Percentiles rank a stretch among this genome's conserved stretches.
Conservation (phyloP, 2,113 vertebrate species). For the Rhinogobius similis region DNA sequence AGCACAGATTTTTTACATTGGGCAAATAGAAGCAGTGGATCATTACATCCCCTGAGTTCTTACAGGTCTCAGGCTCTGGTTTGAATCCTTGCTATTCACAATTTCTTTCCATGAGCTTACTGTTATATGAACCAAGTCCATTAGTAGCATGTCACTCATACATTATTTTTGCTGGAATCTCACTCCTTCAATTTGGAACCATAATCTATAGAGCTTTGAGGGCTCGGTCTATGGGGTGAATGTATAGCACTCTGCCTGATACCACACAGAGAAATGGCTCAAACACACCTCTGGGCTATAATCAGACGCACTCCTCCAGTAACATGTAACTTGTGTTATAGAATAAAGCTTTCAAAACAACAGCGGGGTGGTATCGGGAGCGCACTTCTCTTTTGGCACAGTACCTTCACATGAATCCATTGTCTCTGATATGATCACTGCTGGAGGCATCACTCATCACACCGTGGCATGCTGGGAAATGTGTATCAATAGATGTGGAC, state of each 20-base stretch:
- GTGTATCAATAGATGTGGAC: slow-evolving; percentile 34
- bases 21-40: not conserved
- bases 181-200: too few species aligned
- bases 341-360: slow-evolving; percentile 42
- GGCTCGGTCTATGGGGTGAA: not conserved
- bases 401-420: slow-evolving; percentile 32
- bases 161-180: not conserved
- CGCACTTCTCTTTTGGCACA: slow-evolving; percentile 24
- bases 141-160: not conserved
- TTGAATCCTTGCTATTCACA: not conserved
- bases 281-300: slow-evolving; percentile 47
- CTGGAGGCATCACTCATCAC: slow-evolving; percentile 46
- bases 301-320: slow-evolving; percentile 43
- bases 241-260: not conserved
- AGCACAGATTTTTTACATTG: not conserved
- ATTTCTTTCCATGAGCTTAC: not conserved
- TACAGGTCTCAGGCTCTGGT: too few species aligned
- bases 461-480: slow-evolving; percentile 27
- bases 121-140: not conserved
- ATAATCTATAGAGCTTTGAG: not conserved
- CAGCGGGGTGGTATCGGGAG: slow-evolving; percentile 25
- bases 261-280: slow-evolving; percentile 35
- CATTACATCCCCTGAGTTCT: too few species aligned
- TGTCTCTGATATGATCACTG: slow-evolving; percentile 45
- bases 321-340: slow-evolving; percentile 46